phyloP scores from a whole-genome alignment of 2,113 vertebrate species.

The Cochlearius cochlearius region DNA sequence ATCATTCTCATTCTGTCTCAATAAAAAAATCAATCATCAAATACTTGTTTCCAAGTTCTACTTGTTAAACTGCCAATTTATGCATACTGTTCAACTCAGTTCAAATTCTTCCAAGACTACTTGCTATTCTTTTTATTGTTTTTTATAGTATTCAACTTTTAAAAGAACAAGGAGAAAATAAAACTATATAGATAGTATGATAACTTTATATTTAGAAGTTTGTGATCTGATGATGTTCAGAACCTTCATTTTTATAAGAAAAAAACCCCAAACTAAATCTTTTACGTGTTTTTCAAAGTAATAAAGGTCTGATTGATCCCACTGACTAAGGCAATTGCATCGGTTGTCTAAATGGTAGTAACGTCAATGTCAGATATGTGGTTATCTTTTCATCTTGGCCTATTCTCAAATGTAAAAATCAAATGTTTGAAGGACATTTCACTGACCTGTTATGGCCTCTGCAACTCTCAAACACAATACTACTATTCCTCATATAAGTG shows the following conservation, averaged over 20 bases:
- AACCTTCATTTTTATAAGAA: conserved; percentile 36
- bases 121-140: conserved; percentile 59
- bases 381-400: conserved; percentile 86
- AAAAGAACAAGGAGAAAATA: neutral
- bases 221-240: neutral
- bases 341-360: conserved; percentile 80
- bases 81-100: conserved; percentile 61
- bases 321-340: conserved; percentile 82
- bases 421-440: conserved; percentile 98
- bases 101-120: conserved; percentile 66
- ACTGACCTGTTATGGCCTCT: conserved; percentile 95
- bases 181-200: neutral
- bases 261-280: conserved; percentile 36
- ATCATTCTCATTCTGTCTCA: conserved; percentile 71
- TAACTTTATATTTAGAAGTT: conserved; percentile 6
- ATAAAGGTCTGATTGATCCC: conserved; percentile 74
- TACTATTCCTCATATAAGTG: conserved; percentile 76
- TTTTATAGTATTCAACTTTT: conserved; percentile 13
- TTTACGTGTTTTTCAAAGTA: conserved; percentile 63
- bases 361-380: conserved; percentile 87
- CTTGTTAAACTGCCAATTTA: conserved; percentile 76
- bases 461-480: conserved; percentile 80
- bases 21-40: conserved; percentile 77
- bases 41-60: conserved; percentile 72
- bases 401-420: conserved; percentile 93